These are phyloP conservation scores for Laticauda colubrina DNA, from an alignment of 2,113 vertebrate genomes.

Conservation along the genomic window DNA sequence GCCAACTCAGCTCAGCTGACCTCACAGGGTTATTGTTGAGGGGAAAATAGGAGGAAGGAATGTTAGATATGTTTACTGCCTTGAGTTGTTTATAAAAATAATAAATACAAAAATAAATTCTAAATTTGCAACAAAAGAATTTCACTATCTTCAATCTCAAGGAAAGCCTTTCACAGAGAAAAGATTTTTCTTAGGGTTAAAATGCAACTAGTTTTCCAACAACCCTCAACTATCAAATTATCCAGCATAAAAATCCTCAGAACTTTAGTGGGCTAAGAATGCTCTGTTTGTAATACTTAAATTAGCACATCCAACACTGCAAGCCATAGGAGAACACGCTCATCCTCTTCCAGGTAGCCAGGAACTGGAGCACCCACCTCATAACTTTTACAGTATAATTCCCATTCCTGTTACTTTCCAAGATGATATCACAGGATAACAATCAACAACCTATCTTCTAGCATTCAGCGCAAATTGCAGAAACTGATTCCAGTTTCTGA, in stretches of 20 bases:
- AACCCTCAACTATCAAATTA: not conserved
- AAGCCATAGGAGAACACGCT: not conserved
- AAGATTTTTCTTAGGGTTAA: not conserved
- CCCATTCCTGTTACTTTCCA: not conserved
- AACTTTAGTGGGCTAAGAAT: not conserved
- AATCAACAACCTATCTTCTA: not conserved
- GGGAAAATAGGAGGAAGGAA: not conserved
- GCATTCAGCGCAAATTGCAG: not conserved
- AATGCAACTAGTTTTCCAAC: not conserved
- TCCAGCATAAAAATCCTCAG: not conserved
- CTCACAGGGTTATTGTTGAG: not conserved
- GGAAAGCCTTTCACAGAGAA: not conserved
- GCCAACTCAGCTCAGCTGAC: not conserved
- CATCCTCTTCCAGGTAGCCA: not conserved
- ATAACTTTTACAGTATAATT: not conserved
- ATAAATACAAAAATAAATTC: not conserved
- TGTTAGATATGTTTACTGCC: not conserved
- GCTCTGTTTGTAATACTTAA: not conserved
- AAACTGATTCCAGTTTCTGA: not conserved
- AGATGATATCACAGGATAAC: not conserved
- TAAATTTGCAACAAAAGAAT: not conserved
- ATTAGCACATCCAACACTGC: not conserved
- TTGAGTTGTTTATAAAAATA: not conserved
- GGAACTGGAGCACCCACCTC: not conserved
- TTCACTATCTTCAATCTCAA: not conserved